Evolutionary conservation across 2,113 vertebrate genomes (phyloP), one percentile per base, ranked within the genome.

Genomic region (Microcebus jonahi): DNA sequence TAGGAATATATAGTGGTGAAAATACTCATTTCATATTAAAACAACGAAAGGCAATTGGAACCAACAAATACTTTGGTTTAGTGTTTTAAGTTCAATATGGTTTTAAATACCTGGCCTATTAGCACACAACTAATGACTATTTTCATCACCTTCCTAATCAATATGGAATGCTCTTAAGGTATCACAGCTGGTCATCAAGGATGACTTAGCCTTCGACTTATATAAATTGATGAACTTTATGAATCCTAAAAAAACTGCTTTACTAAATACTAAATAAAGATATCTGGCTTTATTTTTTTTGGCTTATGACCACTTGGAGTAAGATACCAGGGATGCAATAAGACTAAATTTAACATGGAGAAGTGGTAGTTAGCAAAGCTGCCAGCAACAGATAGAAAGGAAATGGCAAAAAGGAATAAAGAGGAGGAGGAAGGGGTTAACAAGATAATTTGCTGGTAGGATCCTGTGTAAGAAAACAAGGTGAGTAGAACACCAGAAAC

Each of bases 261-360:
- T 85, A 83, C 18, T 88, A 53, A 92, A 53, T 80, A 93, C 18
- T 88, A 53, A 92, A 53, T 80, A 93, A 71, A 73, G 12, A 14
- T 82, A 80, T 63, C 84, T 80, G 95, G 42, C 34, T 80, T 89
- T 25, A 83, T 48, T 27, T 83, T 80, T 80, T 80, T 53, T 29
- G 95, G 77, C 83, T 85, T 67, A 82, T 80, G 45, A 92, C 85
- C 59, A 96, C 57, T 84, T 93, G 65, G 67, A 97, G 77, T 61
- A 31, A 85, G 8, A 31, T 71, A 77, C 3, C 1, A 27, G 20
- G 5, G 39, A 93, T 42, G 48, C 25, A 9, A 11, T 1, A 65
- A 31, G 45, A 67, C 42, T 88, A 59, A 67, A 57, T 79, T 90
- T 67, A 85, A 94, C 67, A 77, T 36, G 55, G 31, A 55, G 17